phyloP scores from a whole-genome alignment of 2,888 invertebrate genomes.

The Pyrrhia umbra region DNA sequence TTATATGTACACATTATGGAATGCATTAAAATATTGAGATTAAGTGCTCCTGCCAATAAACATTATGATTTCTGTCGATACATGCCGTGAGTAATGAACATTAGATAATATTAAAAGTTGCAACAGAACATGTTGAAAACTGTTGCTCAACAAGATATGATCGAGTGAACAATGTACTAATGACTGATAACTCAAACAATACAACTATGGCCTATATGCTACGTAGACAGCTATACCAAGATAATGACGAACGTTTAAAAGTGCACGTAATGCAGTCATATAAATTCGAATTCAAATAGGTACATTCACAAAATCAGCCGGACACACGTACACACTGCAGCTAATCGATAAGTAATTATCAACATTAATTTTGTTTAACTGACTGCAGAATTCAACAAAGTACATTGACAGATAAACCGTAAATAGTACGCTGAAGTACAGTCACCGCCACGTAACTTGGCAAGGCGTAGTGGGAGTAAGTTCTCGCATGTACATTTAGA shows the following conservation, averaged over 20 bases:
- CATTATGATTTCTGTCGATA: neutral
- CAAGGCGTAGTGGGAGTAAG: no score
- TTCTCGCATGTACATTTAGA: no score
- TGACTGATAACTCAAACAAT: neutral
- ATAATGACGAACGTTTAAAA: constrained; percentile 9
- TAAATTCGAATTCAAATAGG: constrained; percentile 9
- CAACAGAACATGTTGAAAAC: neutral
- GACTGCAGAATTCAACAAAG: no score
- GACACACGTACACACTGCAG: neutral
- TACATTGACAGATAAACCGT: no score
- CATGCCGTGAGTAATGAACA: constrained; percentile 1
- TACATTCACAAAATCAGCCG: constrained; percentile 5
- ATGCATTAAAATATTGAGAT: no score
- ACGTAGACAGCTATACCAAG: constrained; percentile 5
- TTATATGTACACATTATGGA: no score
- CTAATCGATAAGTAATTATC: neutral
- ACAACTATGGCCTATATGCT: constrained; percentile 13
- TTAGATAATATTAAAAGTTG: neutral
- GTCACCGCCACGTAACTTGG: no score
- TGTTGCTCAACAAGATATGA: no score
- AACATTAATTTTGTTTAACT: neutral
- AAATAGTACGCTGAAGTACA: no score
- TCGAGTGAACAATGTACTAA: neutral
- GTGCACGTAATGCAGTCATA: constrained; percentile 1
- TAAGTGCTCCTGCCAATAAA: neutral